phyloP scores from a whole-genome alignment of 2,113 vertebrate genomes.

The Chlorocebus sabaeus region DNA sequence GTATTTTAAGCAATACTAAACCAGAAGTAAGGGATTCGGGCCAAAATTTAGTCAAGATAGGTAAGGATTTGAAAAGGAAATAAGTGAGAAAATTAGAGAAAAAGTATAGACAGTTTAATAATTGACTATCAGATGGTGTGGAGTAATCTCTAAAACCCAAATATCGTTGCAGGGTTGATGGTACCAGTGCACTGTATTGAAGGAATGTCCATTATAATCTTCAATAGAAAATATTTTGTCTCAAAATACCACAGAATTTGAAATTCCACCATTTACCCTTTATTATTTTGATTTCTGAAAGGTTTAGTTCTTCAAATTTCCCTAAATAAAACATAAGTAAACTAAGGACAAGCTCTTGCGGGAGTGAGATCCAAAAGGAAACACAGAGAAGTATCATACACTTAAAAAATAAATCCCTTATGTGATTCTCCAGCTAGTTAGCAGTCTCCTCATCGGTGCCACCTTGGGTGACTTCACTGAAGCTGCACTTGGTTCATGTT shows the following conservation, averaged over 20 bases:
- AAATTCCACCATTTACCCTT: neutral
- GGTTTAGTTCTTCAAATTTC: neutral
- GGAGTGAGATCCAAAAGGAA: neutral
- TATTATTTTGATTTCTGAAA: neutral
- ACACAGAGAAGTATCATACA: neutral
- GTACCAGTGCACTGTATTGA: rapidly evolving
- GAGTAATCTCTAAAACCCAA: neutral
- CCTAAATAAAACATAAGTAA: neutral
- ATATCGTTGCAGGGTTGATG: rapidly evolving
- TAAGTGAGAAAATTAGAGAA: neutral
- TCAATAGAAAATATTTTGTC: neutral
- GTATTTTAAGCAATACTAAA: neutral
- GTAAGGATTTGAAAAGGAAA: neutral
- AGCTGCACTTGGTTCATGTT: rapidly evolving
- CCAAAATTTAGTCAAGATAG: neutral
- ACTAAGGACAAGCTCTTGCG: neutral
- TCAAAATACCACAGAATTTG: neutral
- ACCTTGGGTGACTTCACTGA: rapidly evolving
- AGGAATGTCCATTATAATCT: too few relatives aligned
- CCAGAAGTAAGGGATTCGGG: too few relatives aligned
- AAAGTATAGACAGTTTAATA: rapidly evolving
- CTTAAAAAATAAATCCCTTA: neutral
- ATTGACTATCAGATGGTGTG: too few relatives aligned
- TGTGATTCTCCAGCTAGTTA: too few relatives aligned
- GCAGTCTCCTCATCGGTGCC: neutral